Evolutionary conservation across 2,797 vertebrate genomes (phyloP), one percentile per base, ranked within the genome.

Genomic region (Erpetoichthys calabaricus): DNA sequence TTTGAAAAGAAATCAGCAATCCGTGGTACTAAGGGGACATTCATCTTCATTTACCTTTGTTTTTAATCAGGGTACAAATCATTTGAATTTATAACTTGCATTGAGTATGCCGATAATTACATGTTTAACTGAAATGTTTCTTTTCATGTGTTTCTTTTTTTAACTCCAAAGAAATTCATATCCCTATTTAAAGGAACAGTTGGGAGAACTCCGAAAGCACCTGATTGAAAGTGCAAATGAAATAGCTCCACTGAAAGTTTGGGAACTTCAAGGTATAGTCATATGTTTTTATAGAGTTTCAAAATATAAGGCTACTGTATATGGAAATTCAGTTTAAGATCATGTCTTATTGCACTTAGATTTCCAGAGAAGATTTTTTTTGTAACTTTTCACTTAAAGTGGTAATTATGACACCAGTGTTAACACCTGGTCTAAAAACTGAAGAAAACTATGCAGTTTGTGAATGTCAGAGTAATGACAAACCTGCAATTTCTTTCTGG

Each of bases 231-330:
- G 90, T 63, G 82, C 70, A 45, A 83, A 91, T 68, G 87, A 86
- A 71, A 86, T 93, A 89, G 78, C 82, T 4, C 91, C 94, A 8
- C 78, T 98, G 61, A 97, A 97, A 84, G 89, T 94, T 65, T 99
- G 96, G 96, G 92, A 99, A 66, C 79, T 98, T 60, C 93, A 98
- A 85, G 95, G 96, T 98, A 83, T 56, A 46, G 25, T 45, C 53
- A 42, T 56, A 44, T 9, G 53, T 53, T 25, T 25, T 25, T 25
- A 25, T 25, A 25, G 25, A 25, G 25, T 25, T 25, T 25, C 25
- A 25, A 25, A 25, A 25, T 25, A 25, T 25, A 25, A 25, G 25
- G 25, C 25, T 25, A 25, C 2, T 25, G 25, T 25, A 25, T 25
- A 25, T 25, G 25, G 25, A 2, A 2, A 25, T 25, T 25, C 25